Base-by-base conservation (phyloP, 2,888 invertebrate species). In the Nycteola revayana region DNA sequence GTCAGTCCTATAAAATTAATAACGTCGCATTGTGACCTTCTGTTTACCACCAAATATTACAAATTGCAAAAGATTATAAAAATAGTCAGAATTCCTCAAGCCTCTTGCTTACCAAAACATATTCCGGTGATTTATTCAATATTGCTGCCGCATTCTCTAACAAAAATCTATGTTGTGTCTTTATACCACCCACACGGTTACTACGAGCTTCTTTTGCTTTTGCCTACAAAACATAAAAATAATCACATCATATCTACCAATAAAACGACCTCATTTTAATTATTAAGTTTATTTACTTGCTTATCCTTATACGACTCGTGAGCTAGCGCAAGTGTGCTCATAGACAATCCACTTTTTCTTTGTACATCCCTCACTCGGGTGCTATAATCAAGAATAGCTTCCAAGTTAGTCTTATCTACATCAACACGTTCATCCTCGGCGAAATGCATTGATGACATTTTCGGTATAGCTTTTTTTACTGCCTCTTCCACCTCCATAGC, bases 61-160 rank as follows among this genome's bases (percentile, higher is more conserved):
- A n/a, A n/a, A n/a, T n/a, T n/a, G n/a, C n/a, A n/a, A n/a, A n/a
- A n/a, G n/a, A n/a, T n/a, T n/a, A n/a, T n/a, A n/a, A n/a, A n/a
- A n/a, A n/a, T n/a, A n/a, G n/a, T n/a, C n/a, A n/a, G 14, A 14
- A 14, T 14, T 14, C n/a, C n/a, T n/a, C n/a, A n/a, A n/a, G n/a
- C n/a, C n/a, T 10, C 20, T 10, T 33, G 50, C 67, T 73, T 71
- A 88, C 88, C 75, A 93, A 82, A 1, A 94, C 84, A 47, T 90
- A 89, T 11, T 90, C 90, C 7, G 79, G 49, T n/a, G 90, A 75
- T 33, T 87, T 77, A 55, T 90, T 85, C 42, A 92, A 73, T 50
- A 90, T 83, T 14, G 88, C 77, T 5, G 93, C 92, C 17, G 92
- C 91, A 65, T 92, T 90, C 55, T 94, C 93, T 42, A 95, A 75